Percentiles rank a stretch among this genome's conserved stretches.
Conservation (phyloP, 2,113 vertebrate genomes). For the human (Homo sapiens) region DNA sequence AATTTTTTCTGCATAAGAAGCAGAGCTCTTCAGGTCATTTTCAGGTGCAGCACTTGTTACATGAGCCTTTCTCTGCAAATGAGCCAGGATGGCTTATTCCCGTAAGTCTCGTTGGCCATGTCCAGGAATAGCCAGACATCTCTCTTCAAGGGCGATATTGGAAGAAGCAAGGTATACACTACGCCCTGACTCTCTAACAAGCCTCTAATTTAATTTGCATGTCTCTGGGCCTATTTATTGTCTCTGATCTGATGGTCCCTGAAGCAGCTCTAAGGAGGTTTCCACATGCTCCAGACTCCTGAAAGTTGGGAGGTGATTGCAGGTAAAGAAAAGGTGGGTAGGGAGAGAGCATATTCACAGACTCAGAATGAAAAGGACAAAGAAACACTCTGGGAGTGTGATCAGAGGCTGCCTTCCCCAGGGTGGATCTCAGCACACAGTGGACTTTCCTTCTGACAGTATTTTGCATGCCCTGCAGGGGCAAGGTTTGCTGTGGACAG, state of each 20-base stretch:
- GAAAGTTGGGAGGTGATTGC: too few species aligned
- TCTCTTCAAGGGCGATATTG: background rate
- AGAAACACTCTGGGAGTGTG: background rate
- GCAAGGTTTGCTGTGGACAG: background rate
- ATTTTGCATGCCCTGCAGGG: background rate
- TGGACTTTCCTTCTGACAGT: background rate
- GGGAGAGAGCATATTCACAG: background rate
- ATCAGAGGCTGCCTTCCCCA: background rate
- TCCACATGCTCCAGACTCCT: background rate
- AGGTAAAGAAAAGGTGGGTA: background rate
- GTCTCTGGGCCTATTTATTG: background rate
- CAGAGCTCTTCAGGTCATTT: background rate
- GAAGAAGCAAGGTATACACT: background rate
- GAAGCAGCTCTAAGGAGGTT: background rate
- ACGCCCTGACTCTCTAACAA: background rate
- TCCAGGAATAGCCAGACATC: background rate
- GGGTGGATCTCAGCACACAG: background rate
- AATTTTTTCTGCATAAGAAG: background rate
- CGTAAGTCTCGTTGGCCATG: background rate
- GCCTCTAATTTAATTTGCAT: background rate
- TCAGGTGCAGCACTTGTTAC: background rate
- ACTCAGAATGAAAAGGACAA: background rate
- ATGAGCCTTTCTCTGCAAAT: background rate
- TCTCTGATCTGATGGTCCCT: background rate
- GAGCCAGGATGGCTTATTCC: background rate